Base-by-base conservation (phyloP, 2,888 invertebrate species). In the Rhogogaster chlorosoma region DNA sequence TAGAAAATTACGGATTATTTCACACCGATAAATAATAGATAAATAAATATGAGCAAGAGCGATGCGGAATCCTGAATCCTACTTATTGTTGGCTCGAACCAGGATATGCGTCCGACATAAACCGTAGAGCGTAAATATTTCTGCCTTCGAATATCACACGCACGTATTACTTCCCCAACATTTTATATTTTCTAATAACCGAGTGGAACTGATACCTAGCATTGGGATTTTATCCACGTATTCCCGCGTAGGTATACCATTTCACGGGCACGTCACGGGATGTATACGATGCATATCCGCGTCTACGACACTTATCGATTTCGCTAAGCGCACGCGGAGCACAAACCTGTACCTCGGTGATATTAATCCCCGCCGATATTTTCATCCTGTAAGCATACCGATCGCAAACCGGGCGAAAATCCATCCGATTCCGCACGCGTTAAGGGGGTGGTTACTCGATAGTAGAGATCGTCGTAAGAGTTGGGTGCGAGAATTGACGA, bases 241-340 rank as follows among this genome's bases (percentile, higher is more conserved):
- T 45, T n/a, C n/a, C 45, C 12, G 12, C 22, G 26, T 26, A 61
- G 61, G 61, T 53, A 71, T 71, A n/a, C 70, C 36, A 45, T 73
- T 73, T 73, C 45, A 38, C 73, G 73, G 73, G 22, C 4, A 18
- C 6, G 45, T 75, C 15, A 12, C 18, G 1, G 32, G 36, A 70
- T n/a, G 36, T 32, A 70, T 15, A 61, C 4, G 61, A 10, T 53
- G 53, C 9, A 38, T n/a, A 53, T 53, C 53, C 53, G 7, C 53
- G 53, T 38, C 70, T n/a, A 29, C 29, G 57, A 61, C 78, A 80
- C 78, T 80, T 80, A 80, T 80, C 78, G 78, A 80, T 80, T 80
- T 38, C 78, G 77, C 77, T 53, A 53, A 78, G 77, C 32, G 32
- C 77, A 78, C 32, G 32, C 77, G 57, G 77, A 26, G 53, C 36